These are phyloP conservation scores for Agrotis segetum DNA, from an alignment of 2,888 invertebrate species.

Conservation along the genomic window DNA sequence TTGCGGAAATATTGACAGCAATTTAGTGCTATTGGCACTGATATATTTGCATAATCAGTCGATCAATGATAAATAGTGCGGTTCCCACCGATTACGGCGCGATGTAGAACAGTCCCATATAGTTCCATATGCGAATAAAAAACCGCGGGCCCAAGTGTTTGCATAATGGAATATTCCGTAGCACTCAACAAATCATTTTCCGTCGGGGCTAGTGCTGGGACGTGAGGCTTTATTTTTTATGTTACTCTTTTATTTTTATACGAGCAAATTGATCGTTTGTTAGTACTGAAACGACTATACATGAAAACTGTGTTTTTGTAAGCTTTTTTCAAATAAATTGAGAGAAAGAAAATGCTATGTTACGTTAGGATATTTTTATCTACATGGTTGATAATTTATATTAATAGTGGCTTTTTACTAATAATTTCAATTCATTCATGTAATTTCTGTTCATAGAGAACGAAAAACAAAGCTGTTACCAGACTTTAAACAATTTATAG, in stretches of 20 bases:
- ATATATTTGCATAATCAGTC: neutral
- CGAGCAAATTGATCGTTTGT: neutral
- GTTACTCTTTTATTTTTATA: constrained; percentile 14
- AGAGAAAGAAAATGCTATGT: no score
- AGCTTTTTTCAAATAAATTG: neutral
- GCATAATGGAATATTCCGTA: constrained; percentile 69
- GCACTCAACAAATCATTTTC: constrained; percentile 74
- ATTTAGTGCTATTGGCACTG: no score
- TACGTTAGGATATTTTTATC: no score
- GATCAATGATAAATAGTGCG: constrained; percentile 10
- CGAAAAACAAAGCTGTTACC: no score
- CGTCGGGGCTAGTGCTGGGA: constrained; percentile 60
- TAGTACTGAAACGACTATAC: neutral
- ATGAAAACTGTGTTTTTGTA: neutral
- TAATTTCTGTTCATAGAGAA: no score
- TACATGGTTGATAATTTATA: no score
- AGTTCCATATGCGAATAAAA: constrained; percentile 56
- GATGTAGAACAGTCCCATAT: constrained; percentile 51
- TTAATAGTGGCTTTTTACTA: no score
- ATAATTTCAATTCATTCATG: no score
- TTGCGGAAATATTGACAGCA: no score
- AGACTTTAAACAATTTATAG: no score
- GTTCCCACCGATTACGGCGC: constrained; percentile 21
- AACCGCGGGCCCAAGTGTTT: constrained; percentile 64
- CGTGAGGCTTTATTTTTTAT: constrained; percentile 27